Percentiles rank a stretch among this genome's conserved stretches.
phyloP scores from a whole-genome alignment of 2,888 invertebrate species.

The Drosophila lacicola region DNA sequence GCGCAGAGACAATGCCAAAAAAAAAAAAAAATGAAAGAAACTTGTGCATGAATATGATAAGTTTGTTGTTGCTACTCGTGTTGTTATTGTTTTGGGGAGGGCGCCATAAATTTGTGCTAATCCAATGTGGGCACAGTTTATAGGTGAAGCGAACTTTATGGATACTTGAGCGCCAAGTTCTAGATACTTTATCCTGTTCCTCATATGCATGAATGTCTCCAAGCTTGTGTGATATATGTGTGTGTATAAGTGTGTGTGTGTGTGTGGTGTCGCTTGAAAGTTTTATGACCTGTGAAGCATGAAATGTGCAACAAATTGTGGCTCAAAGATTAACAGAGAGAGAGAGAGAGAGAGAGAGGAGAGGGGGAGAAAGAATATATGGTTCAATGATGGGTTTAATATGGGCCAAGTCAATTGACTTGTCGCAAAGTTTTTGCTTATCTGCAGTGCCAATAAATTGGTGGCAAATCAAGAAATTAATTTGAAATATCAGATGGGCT shows the following conservation, averaged over 20 bases:
- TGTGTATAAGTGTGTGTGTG: constrained; percentile 4
- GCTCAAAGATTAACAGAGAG: constrained; percentile 20
- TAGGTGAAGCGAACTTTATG: constrained; percentile 80
- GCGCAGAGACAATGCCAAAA: constrained; percentile 15
- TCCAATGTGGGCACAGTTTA: constrained; percentile 73
- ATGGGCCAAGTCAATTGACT: constrained; percentile 36
- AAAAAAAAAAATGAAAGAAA: constrained; percentile 26
- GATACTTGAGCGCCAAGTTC: constrained; percentile 70
- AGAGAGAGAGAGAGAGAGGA: too few relatives aligned
- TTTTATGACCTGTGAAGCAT: constrained; percentile 76
- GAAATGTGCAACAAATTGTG: constrained; percentile 76
- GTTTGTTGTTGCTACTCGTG: constrained; percentile 52
- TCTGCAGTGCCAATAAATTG: background rate
- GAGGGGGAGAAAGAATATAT: background rate
- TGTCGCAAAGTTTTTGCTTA: constrained; percentile 12
- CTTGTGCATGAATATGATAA: constrained; percentile 79
- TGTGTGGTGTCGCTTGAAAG: constrained; percentile 42
- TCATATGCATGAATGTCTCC: constrained; percentile 55
- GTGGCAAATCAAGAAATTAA: background rate
- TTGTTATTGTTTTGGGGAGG: constrained; percentile 34
- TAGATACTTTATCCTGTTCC: constrained; percentile 52
- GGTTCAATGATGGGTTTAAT: constrained; percentile 35
- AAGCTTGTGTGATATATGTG: constrained; percentile 4
- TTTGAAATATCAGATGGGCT: background rate
- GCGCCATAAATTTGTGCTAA: constrained; percentile 74